phyloP scores from a whole-genome alignment of 2,797 vertebrate genomes.

The Gymnothorax reevesii region DNA sequence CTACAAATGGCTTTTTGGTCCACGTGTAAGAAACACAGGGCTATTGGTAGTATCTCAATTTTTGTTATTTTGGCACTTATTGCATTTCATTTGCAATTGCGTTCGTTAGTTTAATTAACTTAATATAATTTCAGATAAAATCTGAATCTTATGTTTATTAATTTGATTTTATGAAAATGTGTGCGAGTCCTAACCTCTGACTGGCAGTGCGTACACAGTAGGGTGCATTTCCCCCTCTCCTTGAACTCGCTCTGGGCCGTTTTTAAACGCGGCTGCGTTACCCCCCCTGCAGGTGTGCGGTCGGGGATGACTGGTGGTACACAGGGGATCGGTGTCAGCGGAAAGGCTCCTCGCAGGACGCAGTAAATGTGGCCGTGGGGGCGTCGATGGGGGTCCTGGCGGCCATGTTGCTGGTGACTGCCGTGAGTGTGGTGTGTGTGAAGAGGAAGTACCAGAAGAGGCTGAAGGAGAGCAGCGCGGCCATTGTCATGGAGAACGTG shows the following conservation, averaged over 20 bases:
- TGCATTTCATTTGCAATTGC: too few relatives aligned
- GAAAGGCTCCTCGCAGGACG: conserved; percentile 59
- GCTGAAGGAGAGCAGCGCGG: background rate
- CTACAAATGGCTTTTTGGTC: too few relatives aligned
- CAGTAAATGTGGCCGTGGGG: conserved; percentile 54
- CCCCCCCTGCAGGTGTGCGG: conserved; percentile 62
- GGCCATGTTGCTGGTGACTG: conserved; percentile 67
- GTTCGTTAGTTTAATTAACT: too few relatives aligned
- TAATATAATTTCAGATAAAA: too few relatives aligned
- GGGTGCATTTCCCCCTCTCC: too few relatives aligned
- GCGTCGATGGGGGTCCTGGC: conserved; percentile 65
- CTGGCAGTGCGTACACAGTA: too few relatives aligned
- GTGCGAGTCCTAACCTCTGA: too few relatives aligned
- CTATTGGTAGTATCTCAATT: too few relatives aligned
- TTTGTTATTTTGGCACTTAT: too few relatives aligned
- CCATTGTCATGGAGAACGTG: conserved; percentile 49
- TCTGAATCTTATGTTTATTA: too few relatives aligned
- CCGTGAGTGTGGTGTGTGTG: conserved; percentile 60
- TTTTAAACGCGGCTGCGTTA: background rate
- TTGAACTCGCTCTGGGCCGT: background rate
- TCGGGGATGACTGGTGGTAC: conserved; percentile 72
- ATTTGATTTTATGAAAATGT: too few relatives aligned
- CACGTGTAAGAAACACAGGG: too few relatives aligned
- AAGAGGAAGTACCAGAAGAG: conserved; percentile 59
- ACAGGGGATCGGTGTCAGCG: conserved; percentile 57